Evolutionary conservation across 2,888 invertebrate species (phyloP).

Genomic region (Aricia artaxerxes): DNA sequence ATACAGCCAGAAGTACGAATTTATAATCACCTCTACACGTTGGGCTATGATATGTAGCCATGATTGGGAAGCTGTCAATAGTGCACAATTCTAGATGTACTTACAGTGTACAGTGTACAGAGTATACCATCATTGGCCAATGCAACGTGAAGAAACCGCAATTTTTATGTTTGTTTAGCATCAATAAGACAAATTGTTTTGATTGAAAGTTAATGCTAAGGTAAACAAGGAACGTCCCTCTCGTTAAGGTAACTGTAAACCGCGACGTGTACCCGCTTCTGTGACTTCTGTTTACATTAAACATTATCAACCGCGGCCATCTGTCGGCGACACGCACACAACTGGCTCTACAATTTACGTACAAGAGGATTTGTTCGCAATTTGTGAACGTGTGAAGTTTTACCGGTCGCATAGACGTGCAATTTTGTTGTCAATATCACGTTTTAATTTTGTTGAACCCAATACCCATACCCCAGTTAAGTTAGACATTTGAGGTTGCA

Average conservation of each 20-base stretch:
- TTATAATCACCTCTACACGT: background rate
- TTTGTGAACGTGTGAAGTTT: background rate
- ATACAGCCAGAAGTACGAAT: background rate
- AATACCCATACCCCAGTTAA: no score
- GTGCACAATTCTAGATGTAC: no score
- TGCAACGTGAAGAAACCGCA: background rate
- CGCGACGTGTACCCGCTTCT: conserved; percentile 24
- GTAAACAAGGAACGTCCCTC: background rate
- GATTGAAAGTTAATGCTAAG: background rate
- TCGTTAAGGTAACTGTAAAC: conserved; percentile 24
- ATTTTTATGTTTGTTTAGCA: background rate
- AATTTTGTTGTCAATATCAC: no score
- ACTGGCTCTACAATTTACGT: background rate
- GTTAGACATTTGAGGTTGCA: no score
- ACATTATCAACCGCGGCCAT: conserved; percentile 27
- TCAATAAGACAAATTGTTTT: background rate
- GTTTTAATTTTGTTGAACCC: no score
- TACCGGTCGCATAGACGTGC: no score
- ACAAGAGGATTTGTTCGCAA: background rate
- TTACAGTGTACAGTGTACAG: no score
- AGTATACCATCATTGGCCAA: background rate
- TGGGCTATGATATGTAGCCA: background rate
- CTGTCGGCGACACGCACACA: conserved; percentile 25
- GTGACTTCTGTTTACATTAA: conserved; percentile 25
- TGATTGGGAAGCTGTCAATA: no score